Evolutionary conservation across 2,888 invertebrate species (phyloP).

Genomic region (Biston betularia): DNA sequence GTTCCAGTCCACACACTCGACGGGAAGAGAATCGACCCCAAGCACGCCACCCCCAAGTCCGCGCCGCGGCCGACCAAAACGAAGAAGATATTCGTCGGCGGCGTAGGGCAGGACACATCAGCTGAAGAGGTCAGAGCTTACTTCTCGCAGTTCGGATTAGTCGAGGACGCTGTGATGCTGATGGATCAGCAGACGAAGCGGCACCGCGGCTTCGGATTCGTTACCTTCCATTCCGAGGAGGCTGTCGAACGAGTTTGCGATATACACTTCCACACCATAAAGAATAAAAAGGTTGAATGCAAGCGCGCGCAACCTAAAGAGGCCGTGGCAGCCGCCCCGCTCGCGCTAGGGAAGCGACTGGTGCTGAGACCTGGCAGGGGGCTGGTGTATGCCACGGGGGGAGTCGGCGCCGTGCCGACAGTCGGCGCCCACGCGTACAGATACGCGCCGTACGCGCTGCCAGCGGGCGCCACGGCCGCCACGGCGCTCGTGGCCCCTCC

Average conservation of each 20-base stretch:
- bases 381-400: slow-evolving; percentile 83
- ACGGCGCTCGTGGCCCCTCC: slow-evolving; percentile 81
- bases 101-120: slow-evolving; percentile 96
- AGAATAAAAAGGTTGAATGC: slow-evolving; percentile 96
- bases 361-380: slow-evolving; percentile 90
- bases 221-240: slow-evolving; percentile 96
- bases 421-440: slow-evolving; percentile 78
- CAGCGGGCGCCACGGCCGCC: slow-evolving; percentile 60
- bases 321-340: slow-evolving; percentile 89
- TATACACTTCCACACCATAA: slow-evolving; percentile 96
- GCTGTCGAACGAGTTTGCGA: slow-evolving; percentile 97
- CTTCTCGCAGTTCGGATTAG: slow-evolving; percentile 95
- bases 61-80: slow-evolving; percentile 95
- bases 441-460: slow-evolving; percentile 85
- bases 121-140: slow-evolving; percentile 96
- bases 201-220: slow-evolving; percentile 96
- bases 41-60: slow-evolving; percentile 96
- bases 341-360: slow-evolving; percentile 90
- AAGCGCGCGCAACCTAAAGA: slow-evolving; percentile 97
- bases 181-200: slow-evolving; percentile 98
- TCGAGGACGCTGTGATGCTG: slow-evolving; percentile 96
- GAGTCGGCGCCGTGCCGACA: slow-evolving; percentile 66
- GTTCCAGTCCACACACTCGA: slow-evolving; percentile 96
- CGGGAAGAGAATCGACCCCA: slow-evolving; percentile 97
- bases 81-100: slow-evolving; percentile 97